Evolutionary conservation across 2,888 invertebrate genomes (phyloP).

Genomic region (Hirtodrosophila duncani): DNA sequence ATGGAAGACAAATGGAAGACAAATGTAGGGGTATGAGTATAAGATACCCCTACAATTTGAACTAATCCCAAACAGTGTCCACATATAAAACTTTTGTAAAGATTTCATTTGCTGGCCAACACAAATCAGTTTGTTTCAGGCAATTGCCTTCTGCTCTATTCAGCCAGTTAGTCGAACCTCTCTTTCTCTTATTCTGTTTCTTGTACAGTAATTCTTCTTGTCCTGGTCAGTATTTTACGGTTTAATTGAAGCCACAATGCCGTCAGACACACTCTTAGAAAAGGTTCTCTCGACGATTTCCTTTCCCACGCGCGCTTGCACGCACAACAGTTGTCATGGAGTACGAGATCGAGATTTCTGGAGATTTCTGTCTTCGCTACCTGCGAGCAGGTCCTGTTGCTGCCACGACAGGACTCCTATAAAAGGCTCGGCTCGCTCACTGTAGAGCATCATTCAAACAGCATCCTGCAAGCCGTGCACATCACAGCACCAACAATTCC

Average conservation of each 20-base stretch:
- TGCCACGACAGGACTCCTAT: conserved; percentile 44
- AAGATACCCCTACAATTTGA: conserved; percentile 18
- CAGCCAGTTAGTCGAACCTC: too few relatives aligned
- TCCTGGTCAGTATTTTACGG: conserved; percentile 62
- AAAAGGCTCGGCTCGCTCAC: conserved; percentile 55
- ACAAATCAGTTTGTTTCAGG: conserved; percentile 29
- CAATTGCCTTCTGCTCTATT: conserved; percentile 24
- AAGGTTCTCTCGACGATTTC: conserved; percentile 56
- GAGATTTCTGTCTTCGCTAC: conserved; percentile 35
- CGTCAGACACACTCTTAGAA: conserved; percentile 45
- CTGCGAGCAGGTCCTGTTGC: conserved; percentile 68
- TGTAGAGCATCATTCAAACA: conserved; percentile 65
- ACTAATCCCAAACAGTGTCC: conserved; percentile 6
- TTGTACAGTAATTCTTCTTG: conserved; percentile 16
- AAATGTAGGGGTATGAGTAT: conserved; percentile 17
- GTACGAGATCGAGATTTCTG: conserved; percentile 44
- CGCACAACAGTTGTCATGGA: neutral
- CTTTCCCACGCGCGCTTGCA: conserved; percentile 59
- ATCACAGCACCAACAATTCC: conserved; percentile 17
- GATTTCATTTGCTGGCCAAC: conserved; percentile 29
- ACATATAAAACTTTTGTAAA: neutral
- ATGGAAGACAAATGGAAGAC: too few relatives aligned
- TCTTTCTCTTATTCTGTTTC: conserved; percentile 30
- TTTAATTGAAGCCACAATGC: conserved; percentile 62
- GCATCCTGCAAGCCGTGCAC: conserved; percentile 60